Percentiles rank a stretch among this genome's conserved stretches.
These are phyloP conservation scores for Podilymbus podiceps DNA, from an alignment of 2,113 vertebrate species.

Conservation along the genomic window DNA sequence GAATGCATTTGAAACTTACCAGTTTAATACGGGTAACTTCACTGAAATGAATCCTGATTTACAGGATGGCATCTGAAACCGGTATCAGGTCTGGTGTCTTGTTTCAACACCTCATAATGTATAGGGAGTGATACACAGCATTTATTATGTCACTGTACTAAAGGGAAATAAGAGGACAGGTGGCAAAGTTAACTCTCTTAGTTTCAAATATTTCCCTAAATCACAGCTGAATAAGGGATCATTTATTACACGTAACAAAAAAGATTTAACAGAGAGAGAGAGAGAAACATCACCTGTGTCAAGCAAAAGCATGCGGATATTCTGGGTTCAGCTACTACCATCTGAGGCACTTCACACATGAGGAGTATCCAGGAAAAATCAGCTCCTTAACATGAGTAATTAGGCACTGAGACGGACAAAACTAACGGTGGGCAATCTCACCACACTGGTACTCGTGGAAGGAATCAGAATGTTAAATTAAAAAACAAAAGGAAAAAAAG, in stretches of 20 bases:
- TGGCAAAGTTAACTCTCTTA: not conserved
- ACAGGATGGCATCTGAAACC: not conserved
- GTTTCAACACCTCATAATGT: not conserved
- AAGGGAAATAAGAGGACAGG: not conserved
- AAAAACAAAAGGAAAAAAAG: not conserved
- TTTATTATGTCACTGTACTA: not conserved
- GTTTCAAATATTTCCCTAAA: not conserved
- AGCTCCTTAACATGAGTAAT: not conserved
- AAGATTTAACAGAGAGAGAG: not conserved
- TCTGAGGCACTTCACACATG: not conserved
- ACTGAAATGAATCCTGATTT: not conserved
- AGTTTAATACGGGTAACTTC: not conserved
- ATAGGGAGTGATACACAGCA: not conserved
- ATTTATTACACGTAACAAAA: not conserved
- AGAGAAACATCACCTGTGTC: not conserved
- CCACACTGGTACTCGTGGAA: not conserved
- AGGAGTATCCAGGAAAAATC: not conserved
- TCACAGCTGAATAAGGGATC: not conserved
- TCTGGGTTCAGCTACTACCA: not conserved
- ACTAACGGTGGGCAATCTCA: not conserved
- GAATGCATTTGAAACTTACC: not conserved
- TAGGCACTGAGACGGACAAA: not conserved
- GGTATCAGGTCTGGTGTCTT: not conserved
- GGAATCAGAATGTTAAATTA: not conserved
- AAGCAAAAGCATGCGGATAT: not conserved